Conservation (phyloP, 2,888 invertebrate species). For the Anoplius nigerrimus region DNA sequence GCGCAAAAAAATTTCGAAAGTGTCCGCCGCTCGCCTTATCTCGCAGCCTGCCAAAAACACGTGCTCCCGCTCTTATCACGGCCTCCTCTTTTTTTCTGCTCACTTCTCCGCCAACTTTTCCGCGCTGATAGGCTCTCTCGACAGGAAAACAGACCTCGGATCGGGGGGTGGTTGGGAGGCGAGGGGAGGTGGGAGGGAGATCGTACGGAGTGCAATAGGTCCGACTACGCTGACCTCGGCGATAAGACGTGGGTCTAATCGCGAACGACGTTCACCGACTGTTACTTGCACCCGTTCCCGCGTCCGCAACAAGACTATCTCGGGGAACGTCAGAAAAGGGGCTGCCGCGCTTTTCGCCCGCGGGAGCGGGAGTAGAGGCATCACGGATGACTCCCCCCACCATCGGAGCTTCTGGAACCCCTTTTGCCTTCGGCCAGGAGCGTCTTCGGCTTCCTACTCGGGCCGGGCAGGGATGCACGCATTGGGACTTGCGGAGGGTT, state of each 20-base stretch:
- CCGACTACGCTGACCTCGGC: conserved; percentile 45
- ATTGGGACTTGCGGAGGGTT: not conserved
- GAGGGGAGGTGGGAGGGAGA: not conserved
- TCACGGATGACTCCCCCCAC: conserved; percentile 12
- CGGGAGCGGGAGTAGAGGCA: not conserved
- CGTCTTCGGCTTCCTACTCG: conserved; percentile 33
- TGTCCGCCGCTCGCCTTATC: too few relatives aligned
- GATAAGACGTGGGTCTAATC: conserved; percentile 30
- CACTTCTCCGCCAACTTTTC: not conserved
- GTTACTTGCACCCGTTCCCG: conserved; percentile 41
- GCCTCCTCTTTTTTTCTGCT: not conserved
- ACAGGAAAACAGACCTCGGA: too few relatives aligned
- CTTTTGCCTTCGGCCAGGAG: too few relatives aligned
- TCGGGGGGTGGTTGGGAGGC: not conserved
- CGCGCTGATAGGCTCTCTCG: not conserved
- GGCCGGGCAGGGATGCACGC: conserved; percentile 20
- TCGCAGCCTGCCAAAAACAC: too few relatives aligned
- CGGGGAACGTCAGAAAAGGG: conserved; percentile 27
- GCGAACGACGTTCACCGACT: conserved; percentile 3
- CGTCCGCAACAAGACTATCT: conserved; percentile 52
- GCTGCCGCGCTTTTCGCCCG: conserved; percentile 2
- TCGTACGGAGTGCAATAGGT: not conserved
- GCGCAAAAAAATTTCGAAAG: too few relatives aligned
- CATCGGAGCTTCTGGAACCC: not conserved
- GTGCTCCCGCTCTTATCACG: too few relatives aligned